Conservation (phyloP, 2,888 invertebrate genomes). For the Conops quadrifasciatus region DNA sequence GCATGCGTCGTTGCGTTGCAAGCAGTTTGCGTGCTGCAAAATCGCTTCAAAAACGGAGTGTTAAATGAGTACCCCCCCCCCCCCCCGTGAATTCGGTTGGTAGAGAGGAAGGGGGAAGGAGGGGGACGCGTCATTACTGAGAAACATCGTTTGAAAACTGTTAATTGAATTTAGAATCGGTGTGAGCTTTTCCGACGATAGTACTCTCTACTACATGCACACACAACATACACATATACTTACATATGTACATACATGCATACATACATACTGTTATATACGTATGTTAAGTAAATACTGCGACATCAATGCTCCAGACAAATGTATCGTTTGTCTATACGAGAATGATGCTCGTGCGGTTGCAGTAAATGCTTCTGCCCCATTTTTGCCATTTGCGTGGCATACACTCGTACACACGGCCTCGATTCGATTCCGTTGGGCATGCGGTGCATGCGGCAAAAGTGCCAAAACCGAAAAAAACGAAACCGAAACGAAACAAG, state of each 20-base stretch:
- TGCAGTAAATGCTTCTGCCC: conserved; percentile 25
- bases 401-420: conserved; percentile 32
- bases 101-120: too few relatives aligned
- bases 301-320: too few relatives aligned
- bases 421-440: conserved; percentile 20
- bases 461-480: conserved; percentile 11
- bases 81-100: too few relatives aligned
- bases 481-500: conserved; percentile 11
- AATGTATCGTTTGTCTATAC: background rate
- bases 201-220: background rate
- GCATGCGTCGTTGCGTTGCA: too few relatives aligned
- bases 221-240: background rate
- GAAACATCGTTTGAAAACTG: background rate
- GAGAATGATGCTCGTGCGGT: background rate
- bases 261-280: background rate
- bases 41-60: too few relatives aligned
- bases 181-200: background rate
- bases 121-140: too few relatives aligned
- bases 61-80: too few relatives aligned
- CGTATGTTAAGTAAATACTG: too few relatives aligned
- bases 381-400: conserved; percentile 19
- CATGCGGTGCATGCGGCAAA: conserved; percentile 20
- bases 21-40: too few relatives aligned
- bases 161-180: background rate
- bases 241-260: background rate